phyloP scores from a whole-genome alignment of 2,888 invertebrate species.

The Elgonia sp. region DNA sequence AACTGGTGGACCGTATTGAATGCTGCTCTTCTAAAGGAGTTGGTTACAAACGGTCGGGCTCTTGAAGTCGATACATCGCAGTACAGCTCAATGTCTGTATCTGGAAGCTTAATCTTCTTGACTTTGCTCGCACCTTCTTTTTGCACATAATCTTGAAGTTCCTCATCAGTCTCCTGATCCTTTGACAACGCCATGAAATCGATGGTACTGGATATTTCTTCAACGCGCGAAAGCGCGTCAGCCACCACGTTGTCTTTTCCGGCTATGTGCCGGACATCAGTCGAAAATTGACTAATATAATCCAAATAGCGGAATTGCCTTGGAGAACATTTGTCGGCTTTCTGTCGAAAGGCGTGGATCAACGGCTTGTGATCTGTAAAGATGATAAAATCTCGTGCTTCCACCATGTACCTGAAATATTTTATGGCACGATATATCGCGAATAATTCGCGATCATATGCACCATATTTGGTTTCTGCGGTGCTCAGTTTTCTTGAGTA shows the following conservation, averaged over 20 bases:
- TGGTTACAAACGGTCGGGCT: neutral
- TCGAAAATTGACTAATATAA: neutral
- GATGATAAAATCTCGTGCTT: constrained; percentile 66
- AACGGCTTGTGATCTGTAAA: constrained; percentile 75
- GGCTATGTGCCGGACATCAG: constrained; percentile 48
- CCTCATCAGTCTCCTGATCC: neutral
- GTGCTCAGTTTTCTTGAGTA: too few relatives aligned
- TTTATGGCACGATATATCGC: constrained; percentile 77
- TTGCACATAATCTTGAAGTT: neutral
- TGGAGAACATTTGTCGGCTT: constrained; percentile 45
- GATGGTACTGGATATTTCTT: constrained; percentile 7
- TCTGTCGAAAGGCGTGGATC: constrained; percentile 38
- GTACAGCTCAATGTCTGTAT: neutral
- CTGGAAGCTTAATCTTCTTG: neutral
- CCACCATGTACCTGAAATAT: constrained; percentile 77
- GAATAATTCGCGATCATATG: too few relatives aligned
- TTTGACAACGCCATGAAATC: constrained; percentile 6
- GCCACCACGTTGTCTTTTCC: constrained; percentile 59
- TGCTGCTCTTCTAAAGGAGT: constrained; percentile 1
- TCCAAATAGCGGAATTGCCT: constrained; percentile 44
- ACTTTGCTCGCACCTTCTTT: neutral
- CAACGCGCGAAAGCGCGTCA: constrained; percentile 48
- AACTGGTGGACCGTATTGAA: constrained; percentile 78
- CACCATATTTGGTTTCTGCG: too few relatives aligned
- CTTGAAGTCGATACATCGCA: neutral